A percentile compares a stretch with the other conserved stretches of the same genome.
phyloP scores from a whole-genome alignment of 92 coral and sea anemone species.

The Zoanthus solanderi region DNA sequence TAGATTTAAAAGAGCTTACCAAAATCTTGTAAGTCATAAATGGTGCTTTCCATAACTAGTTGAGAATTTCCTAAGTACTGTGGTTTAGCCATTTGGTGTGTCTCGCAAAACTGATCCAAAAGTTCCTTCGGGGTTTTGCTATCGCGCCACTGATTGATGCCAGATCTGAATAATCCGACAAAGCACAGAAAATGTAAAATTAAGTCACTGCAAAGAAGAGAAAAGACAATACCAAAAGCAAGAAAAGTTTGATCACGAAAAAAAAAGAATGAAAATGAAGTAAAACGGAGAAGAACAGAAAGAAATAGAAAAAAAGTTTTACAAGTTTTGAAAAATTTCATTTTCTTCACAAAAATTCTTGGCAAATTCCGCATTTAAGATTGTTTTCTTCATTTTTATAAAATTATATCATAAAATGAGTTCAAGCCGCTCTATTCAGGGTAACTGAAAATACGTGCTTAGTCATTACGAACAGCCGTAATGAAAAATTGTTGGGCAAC shows the following conservation, averaged over 20 bases:
- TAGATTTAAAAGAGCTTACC: conserved; percentile 64
- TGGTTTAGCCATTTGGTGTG: conserved; percentile 67
- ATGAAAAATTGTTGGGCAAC: too few relatives aligned
- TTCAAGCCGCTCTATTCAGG: too few relatives aligned
- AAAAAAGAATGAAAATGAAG: neutral
- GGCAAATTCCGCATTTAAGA: too few relatives aligned
- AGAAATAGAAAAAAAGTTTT: neutral
- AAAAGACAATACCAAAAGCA: neutral
- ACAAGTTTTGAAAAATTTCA: neutral
- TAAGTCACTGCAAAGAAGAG: neutral
- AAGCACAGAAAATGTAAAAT: neutral
- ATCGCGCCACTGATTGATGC: conserved; percentile 94
- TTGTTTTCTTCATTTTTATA: too few relatives aligned
- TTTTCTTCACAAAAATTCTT: too few relatives aligned
- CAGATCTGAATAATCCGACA: conserved; percentile 68
- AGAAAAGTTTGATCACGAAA: neutral
- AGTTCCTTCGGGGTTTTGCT: conserved; percentile 87
- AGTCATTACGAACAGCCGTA: too few relatives aligned
- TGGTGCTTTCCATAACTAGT: conserved; percentile 71
- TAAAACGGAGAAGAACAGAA: neutral
- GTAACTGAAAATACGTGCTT: too few relatives aligned
- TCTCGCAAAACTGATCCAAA: conserved; percentile 76
- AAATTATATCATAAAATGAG: too few relatives aligned
- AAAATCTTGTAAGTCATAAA: conserved; percentile 77
- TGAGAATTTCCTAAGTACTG: conserved; percentile 74